Base-by-base conservation (phyloP, 2,113 vertebrate genomes). In the Tachuris rubrigastra region DNA sequence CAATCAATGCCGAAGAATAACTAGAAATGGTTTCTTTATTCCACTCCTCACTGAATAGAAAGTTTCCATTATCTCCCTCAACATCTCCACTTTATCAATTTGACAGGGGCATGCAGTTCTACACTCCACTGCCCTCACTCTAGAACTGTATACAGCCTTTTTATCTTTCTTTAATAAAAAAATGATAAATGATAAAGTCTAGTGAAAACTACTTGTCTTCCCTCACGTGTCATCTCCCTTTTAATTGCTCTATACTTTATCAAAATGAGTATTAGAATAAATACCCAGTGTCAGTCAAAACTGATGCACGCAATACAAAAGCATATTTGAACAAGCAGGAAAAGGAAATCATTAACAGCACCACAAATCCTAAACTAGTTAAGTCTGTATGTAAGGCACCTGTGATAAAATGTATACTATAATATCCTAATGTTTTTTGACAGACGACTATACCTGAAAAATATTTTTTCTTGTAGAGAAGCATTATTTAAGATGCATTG, bases 71-170 rank as follows among this genome's bases (percentile, higher is more conserved):
- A 99, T 99, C 99, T 99, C 97, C 79, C 97, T 98, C 98, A 98
- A 98, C 98, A 99, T 99, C 98, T 98, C 99, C 99, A 99, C 99
- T 99, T 98, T 97, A 99, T 99, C 99, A 99, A 98, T 98, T 97
- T 99, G 99, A 99, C 98, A 99, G 98, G 96, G 97, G 95, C 95
- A 96, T 98, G 97, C 91, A 37, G 94, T 97, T 98, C 97, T 98
- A 98, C 98, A 98, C 98, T 98, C 97, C 91, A 93, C 85, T 97
- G 97, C 98, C 97, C 98, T 98, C 98, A 98, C 97, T 98, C 97
- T 95, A 94, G 94, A 96, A 96, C 81, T 56, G 37, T 93, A 93
- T 72, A 95, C 83, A 97, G 97, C 96, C 97, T 97, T 97, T 98
- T 81, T 96, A 85, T 93, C 92, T 95, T 91, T 96, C 97, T 90